Conservation (phyloP, 2,113 vertebrate genomes). For the Zosterops japonicus region DNA sequence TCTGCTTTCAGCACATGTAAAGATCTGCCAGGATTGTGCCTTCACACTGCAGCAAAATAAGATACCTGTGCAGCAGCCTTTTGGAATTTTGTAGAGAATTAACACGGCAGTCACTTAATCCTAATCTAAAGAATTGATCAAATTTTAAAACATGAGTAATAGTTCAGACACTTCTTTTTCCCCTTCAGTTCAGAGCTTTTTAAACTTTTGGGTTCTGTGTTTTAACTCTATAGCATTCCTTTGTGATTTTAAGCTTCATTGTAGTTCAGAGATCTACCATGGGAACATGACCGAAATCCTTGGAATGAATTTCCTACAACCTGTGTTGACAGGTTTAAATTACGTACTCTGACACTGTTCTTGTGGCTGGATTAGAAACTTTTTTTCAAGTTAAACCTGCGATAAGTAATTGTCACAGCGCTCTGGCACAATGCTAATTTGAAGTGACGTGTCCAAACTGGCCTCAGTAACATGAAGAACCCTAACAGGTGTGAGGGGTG, state of each 20-base stretch:
- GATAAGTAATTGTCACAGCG: constrained; percentile 86
- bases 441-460: constrained; percentile 80
- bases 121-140: not conserved
- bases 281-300: constrained; percentile 66
- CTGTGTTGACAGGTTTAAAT: constrained; percentile 81
- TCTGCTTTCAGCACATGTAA: not conserved
- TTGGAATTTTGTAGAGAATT: not conserved
- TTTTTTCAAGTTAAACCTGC: constrained; percentile 77
- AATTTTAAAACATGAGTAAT: not conserved
- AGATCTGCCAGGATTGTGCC: not conserved
- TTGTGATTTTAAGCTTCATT: constrained; percentile 54
- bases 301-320: constrained; percentile 69
- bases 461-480: constrained; percentile 80
- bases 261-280: constrained; percentile 38
- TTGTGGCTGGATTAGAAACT: constrained; percentile 82
- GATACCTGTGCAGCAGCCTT: not conserved
- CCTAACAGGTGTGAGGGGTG: constrained; percentile 88
- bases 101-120: not conserved
- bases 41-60: not conserved
- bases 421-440: constrained; percentile 79
- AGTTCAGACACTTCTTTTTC: not conserved
- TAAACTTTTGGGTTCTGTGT: not conserved
- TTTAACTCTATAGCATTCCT: constrained; percentile 33
- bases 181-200: not conserved
- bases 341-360: constrained; percentile 81